These are phyloP conservation scores for Tetragonisca angustula DNA, from an alignment of 2,888 invertebrate species.

Conservation along the genomic window DNA sequence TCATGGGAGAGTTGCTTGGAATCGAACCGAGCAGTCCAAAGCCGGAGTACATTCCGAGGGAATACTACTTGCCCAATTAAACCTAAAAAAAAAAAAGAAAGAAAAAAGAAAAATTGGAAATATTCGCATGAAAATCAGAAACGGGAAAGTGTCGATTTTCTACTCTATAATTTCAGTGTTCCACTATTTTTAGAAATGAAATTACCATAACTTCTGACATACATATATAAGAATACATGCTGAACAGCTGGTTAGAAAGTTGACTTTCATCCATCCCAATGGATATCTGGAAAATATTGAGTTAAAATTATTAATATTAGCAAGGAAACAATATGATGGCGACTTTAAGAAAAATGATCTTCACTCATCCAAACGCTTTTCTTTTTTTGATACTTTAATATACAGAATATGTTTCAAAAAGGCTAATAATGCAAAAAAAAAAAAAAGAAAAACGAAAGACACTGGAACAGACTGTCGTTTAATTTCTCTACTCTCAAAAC, in stretches of 20 bases:
- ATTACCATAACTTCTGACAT: neutral
- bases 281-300: conserved; percentile 6
- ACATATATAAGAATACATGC: neutral
- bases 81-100: neutral
- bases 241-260: neutral
- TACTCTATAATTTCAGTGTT: neutral
- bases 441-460: no score
- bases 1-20: conserved; percentile 95
- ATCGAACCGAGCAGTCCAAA: conserved; percentile 81
- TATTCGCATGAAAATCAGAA: neutral
- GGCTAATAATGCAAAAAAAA: no score
- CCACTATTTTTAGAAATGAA: neutral
- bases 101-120: neutral
- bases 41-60: conserved; percentile 81
- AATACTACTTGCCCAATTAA: conserved; percentile 81
- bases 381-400: neutral
- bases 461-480: neutral
- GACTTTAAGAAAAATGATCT: neutral
- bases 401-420: neutral
- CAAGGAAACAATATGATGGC: neutral
- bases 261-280: neutral
- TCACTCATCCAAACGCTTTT: neutral
- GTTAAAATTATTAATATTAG: neutral
- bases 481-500: neutral
- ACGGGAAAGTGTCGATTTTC: neutral